Evolutionary conservation across 2,888 invertebrate genomes (phyloP).

Genomic region (Trisateles emortualis): DNA sequence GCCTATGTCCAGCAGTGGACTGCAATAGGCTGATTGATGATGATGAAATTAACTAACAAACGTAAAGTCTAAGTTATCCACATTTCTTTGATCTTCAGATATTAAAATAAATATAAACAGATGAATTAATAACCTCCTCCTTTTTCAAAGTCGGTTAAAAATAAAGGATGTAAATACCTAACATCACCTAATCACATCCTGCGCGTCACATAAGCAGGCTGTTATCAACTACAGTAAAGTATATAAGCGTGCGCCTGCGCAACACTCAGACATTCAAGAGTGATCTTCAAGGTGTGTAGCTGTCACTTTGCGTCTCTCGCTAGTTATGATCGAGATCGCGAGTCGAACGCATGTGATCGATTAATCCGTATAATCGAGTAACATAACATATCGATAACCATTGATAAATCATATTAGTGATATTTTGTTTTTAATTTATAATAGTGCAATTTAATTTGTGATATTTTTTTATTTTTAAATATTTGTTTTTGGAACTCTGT

Average conservation of each 20-base stretch:
- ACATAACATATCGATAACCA: constrained; percentile 34
- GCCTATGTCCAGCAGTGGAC: too few relatives aligned
- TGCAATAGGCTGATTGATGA: too few relatives aligned
- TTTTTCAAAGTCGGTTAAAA: background rate
- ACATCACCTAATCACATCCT: background rate
- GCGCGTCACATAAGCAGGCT: background rate
- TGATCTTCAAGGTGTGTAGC: constrained; percentile 37
- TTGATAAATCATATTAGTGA: constrained; percentile 12
- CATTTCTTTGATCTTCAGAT: too few relatives aligned
- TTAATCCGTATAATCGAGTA: constrained; percentile 4
- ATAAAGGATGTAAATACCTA: background rate
- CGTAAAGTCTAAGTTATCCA: too few relatives aligned
- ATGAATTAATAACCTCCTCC: too few relatives aligned
- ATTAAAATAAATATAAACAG: too few relatives aligned
- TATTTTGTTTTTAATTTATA: too few relatives aligned
- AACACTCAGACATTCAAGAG: constrained; percentile 31
- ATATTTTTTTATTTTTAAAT: background rate
- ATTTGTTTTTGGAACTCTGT: background rate
- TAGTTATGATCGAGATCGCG: constrained; percentile 30
- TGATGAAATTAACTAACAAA: too few relatives aligned
- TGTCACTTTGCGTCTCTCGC: constrained; percentile 30
- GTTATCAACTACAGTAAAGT: constrained; percentile 8
- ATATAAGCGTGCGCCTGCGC: constrained; percentile 42
- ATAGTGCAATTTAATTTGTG: background rate
- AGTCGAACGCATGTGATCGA: constrained; percentile 34